Percentiles rank a stretch among this genome's conserved stretches.
Evolutionary conservation across 35 echinoderm and acorn worm species (phyloP).

Genomic region (Acanthaster planci): DNA sequence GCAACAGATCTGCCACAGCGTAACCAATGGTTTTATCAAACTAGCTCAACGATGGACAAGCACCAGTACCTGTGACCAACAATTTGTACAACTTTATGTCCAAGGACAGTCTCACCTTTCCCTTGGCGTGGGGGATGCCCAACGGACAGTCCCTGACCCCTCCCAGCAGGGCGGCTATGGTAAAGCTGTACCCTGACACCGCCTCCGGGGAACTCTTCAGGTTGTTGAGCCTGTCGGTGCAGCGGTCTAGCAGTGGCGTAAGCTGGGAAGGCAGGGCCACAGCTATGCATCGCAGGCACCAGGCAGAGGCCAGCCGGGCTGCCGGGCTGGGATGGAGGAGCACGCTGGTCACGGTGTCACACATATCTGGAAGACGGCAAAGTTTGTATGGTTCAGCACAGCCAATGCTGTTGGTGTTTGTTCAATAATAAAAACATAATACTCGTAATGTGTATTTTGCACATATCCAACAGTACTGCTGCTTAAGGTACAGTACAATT

Average conservation of each 20-base stretch:
- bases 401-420: too few species aligned
- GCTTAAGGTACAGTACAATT: too few species aligned
- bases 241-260: conserved; percentile 80
- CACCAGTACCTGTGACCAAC: too few species aligned
- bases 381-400: background rate
- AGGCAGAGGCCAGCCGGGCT: conserved; percentile 83
- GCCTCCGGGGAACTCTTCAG: conserved; percentile 89
- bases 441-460: too few species aligned
- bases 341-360: conserved; percentile 79
- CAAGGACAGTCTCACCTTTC: conserved; percentile 63
- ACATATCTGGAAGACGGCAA: conserved; percentile 64
- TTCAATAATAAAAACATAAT: too few species aligned
- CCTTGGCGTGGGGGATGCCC: conserved; percentile 93
- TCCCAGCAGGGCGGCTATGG: conserved; percentile 86
- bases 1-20: too few species aligned
- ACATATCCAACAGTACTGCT: too few species aligned
- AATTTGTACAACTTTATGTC: too few species aligned
- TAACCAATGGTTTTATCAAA: too few species aligned
- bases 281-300: conserved; percentile 91
- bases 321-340: conserved; percentile 92
- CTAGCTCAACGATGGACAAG: too few species aligned
- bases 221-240: conserved; percentile 76
- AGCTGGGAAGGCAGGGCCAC: conserved; percentile 93
- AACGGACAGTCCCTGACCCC: conserved; percentile 87
- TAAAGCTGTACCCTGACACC: conserved; percentile 97